These are phyloP conservation scores for Dasyprocta punctata DNA, from an alignment of 2,113 vertebrate genomes.

Conservation along the genomic window DNA sequence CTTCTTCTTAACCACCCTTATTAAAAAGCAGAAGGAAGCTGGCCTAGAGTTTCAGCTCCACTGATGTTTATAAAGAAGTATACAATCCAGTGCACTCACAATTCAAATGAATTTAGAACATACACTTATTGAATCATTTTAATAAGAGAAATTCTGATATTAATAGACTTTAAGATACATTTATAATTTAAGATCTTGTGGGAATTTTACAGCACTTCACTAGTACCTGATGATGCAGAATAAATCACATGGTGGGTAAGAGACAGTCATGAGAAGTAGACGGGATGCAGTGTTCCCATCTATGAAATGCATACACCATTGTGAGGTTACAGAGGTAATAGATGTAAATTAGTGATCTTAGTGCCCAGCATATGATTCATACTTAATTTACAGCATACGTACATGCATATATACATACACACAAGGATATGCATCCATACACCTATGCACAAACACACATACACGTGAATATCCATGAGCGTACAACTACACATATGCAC, in stretches of 20 bases:
- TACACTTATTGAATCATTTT: fast-evolving
- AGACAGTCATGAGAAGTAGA: fast-evolving
- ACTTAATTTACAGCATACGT: neutral
- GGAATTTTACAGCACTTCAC: fast-evolving
- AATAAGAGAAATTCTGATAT: neutral
- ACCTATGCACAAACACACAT: fast-evolving
- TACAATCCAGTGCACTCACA: fast-evolving
- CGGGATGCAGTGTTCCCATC: fast-evolving
- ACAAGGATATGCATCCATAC: fast-evolving
- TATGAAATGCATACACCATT: fast-evolving
- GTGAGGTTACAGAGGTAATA: neutral
- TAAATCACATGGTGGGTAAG: fast-evolving
- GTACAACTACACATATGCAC: neutral
- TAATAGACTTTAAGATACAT: neutral
- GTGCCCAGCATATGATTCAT: fast-evolving
- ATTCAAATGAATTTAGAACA: too few relatives aligned
- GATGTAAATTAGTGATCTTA: neutral
- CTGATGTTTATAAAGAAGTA: neutral
- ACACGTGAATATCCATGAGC: neutral
- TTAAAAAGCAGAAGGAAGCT: slow-evolving; percentile 75
- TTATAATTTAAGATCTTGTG: fast-evolving
- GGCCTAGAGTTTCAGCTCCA: neutral
- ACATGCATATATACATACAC: too few relatives aligned
- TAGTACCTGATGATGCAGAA: too few relatives aligned
- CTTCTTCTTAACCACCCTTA: neutral